These are phyloP conservation scores for Eristalis arbustorum DNA, from an alignment of 2,888 invertebrate species.

Conservation along the genomic window DNA sequence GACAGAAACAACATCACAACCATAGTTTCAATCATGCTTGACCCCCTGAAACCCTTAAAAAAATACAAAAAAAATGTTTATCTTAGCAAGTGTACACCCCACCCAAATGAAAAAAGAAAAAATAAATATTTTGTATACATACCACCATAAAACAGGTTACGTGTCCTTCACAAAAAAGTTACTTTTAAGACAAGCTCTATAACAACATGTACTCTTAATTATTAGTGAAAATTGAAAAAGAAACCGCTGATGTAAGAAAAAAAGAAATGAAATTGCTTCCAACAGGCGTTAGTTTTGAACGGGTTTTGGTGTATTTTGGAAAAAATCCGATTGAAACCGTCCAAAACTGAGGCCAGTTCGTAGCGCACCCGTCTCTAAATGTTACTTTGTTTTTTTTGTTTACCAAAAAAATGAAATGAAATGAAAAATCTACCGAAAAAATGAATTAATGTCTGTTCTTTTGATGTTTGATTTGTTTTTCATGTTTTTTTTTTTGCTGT, in stretches of 20 bases:
- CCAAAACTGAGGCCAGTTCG: constrained; percentile 81
- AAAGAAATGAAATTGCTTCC: constrained; percentile 70
- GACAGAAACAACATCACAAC: constrained; percentile 29
- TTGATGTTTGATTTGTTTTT: constrained; percentile 13
- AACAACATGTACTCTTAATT: constrained; percentile 20
- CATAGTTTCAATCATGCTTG: constrained; percentile 26
- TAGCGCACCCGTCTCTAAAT: constrained; percentile 72
- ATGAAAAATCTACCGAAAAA: constrained; percentile 17
- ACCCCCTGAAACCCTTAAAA: constrained; percentile 6
- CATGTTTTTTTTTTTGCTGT: constrained; percentile 28
- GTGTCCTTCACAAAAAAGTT: constrained; percentile 48
- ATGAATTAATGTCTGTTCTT: constrained; percentile 1
- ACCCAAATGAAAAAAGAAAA: constrained; percentile 9
- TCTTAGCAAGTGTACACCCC: constrained; percentile 59
- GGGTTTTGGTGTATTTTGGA: constrained; percentile 81
- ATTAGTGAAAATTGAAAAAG: constrained; percentile 58
- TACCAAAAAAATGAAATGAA: background rate
- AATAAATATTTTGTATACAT: background rate
- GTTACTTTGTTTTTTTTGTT: constrained; percentile 35
- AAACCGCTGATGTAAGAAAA: background rate
- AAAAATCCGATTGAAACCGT: constrained; percentile 81
- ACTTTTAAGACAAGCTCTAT: constrained; percentile 10
- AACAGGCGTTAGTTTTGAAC: constrained; percentile 80
- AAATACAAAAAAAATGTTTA: constrained; percentile 3
- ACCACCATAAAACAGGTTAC: constrained; percentile 61